Evolutionary conservation across 2,888 invertebrate genomes (phyloP), one percentile per base, ranked within the genome.

Genomic region (Eristalinus aeneus): DNA sequence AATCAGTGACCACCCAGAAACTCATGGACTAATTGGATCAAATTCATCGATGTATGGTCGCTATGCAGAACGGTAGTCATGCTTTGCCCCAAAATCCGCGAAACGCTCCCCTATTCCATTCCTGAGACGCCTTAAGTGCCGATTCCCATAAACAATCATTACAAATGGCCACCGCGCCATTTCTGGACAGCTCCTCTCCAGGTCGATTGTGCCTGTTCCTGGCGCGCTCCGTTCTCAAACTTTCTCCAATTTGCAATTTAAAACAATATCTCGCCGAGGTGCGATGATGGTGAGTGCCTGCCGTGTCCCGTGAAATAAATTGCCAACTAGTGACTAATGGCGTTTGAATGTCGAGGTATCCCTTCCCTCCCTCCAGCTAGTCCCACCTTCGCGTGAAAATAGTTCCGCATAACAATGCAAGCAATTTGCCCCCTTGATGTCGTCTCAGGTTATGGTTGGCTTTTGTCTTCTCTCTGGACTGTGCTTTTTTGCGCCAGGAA

Each of bases 241-340:
- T 86, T 86, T 86, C 77, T 78, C 86, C 86, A 86, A 86, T 86
- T 86, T 86, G 82, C 86, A 86, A 86, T 86, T 86, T 86, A 86
- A 86, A 82, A 79, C 67, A 77, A 78, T 78, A 69, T 65, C 68
- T 34, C 58, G 63, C 54, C 46, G 76, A 86, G 81, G 86, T 82
- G 85, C 81, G 76, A 86, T 81, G 68, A 76, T 76, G 54, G 72
- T 39, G 67, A 16, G 27, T 60, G 1, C 22, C 39, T 65, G 12
- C 23, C 8, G 32, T 34, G 39, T 77, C 63, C 63, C 31, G 60
- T 73, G 73, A 82, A 86, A 86, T 86, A 86, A 86, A 86, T 86
- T 86, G 86, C 82, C 86, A 86, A 86, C 86, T 86, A 86, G 82
- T 82, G 82, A 86, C 86, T 86, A 86, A 86, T 86, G 86, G 77